These are phyloP conservation scores for Trissoscelio sp. DNA, from an alignment of 2,888 invertebrate genomes.

Conservation along the genomic window DNA sequence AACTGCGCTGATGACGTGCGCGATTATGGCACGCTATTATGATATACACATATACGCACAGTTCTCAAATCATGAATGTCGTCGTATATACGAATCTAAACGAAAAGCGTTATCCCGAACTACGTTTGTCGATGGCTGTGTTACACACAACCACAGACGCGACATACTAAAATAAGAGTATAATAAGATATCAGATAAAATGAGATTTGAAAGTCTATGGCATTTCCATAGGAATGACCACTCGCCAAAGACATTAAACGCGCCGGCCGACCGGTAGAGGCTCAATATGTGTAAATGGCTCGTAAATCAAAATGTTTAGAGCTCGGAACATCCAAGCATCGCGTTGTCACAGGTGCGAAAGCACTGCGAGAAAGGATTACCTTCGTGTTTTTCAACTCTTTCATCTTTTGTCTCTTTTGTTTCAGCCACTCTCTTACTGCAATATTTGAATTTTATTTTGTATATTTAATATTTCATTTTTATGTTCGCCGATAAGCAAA, in stretches of 20 bases:
- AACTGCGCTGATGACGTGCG: conserved; percentile 63
- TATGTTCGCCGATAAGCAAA: conserved; percentile 6
- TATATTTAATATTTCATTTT: conserved; percentile 7
- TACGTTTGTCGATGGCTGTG: conserved; percentile 44
- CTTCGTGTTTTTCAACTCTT: conserved; percentile 25
- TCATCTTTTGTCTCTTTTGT: conserved; percentile 43
- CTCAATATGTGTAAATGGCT: conserved; percentile 73
- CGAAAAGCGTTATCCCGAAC: conserved; percentile 62
- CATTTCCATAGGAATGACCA: conserved; percentile 74
- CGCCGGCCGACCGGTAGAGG: conserved; percentile 70
- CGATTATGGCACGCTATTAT: conserved; percentile 67
- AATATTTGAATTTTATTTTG: conserved; percentile 12
- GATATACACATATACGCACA: conserved; percentile 61
- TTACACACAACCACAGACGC: conserved; percentile 45
- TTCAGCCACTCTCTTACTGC: conserved; percentile 10
- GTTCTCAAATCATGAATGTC: conserved; percentile 59
- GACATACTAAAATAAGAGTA: conserved; percentile 69
- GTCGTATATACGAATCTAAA: conserved; percentile 56
- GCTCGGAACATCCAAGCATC: conserved; percentile 67
- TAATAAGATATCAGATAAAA: conserved; percentile 74
- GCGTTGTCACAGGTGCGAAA: conserved; percentile 73
- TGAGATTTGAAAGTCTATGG: conserved; percentile 71
- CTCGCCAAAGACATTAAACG: conserved; percentile 72
- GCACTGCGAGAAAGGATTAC: conserved; percentile 65
- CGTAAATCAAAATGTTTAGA: conserved; percentile 74